Base-by-base conservation (phyloP, 1,140 invertebrate species). In the Magallana angulata region DNA sequence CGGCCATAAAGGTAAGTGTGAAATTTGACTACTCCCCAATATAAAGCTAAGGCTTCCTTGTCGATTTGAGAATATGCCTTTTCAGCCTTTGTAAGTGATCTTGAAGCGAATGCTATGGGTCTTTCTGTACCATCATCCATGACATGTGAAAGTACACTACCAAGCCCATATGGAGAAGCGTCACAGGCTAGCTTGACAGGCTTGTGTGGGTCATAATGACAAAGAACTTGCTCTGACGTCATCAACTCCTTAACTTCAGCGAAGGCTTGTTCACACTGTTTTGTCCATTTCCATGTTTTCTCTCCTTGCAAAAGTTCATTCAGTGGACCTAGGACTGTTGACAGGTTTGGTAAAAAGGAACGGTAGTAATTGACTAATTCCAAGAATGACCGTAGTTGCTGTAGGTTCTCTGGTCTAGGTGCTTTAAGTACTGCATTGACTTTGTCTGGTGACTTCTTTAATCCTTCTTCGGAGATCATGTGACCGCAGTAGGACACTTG, bases 131-230 rank as follows among this genome's bases (percentile, higher is more conserved):
- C 93, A 90, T 95, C 92, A n/a, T 90, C 18, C n/a, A 93, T 89
- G 4, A 81, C 88, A 86, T 96, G 96, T 0, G 93, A 92, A 0
- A 96, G 14, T 5, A 95, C 93, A 7, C 93, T 94, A 0, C 95
- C 95, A 4, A 96, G 90, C 7, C 95, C 95, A 90, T 94, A 94
- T 1, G 92, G 89, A 68, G 93, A 95, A 36, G 95, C 95, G 93
- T 96, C 96, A 24, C 94, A 94, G n/a, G 95, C 87, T 30, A 88
- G 58, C 58, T 60, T 30, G 82, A 83, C 30, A 56, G 57, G 57
- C 18, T 24, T 64, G 62, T 64, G 14, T n/a, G 60, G 7, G 24
- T 85, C 82, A 30, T 88, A 88, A 85, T 88, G 84, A 36, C 60
- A 76, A 48, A 82, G 18, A 1, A 88, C 83, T 57, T 48, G 57